Conservation (phyloP, 64 coral and sea anemone species). For the Montipora efflorescens region DNA sequence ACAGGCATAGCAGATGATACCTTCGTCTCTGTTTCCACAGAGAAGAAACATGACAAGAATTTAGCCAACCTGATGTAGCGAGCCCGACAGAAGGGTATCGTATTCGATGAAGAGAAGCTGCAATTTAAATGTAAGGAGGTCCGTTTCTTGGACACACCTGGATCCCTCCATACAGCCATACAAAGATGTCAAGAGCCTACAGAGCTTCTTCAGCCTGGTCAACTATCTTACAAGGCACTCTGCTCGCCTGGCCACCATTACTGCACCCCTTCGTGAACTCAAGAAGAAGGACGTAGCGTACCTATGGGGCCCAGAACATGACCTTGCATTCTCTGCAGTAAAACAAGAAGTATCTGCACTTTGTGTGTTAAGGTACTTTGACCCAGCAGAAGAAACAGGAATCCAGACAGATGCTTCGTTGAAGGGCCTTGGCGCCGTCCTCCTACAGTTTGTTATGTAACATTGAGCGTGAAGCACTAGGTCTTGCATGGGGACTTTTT, state of each 20-base stretch:
- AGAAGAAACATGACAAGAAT: slow-evolving; percentile 39
- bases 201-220: not conserved
- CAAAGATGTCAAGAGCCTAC: no score
- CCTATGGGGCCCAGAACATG: slow-evolving; percentile 12
- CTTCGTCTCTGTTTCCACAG: slow-evolving; percentile 24
- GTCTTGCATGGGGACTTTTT: slow-evolving; percentile 48
- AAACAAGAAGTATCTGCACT: slow-evolving; percentile 40
- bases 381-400: slow-evolving; percentile 42
- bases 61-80: slow-evolving; percentile 14
- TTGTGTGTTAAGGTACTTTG: slow-evolving; percentile 55
- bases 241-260: no score
- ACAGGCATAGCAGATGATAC: slow-evolving; percentile 68
- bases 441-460: slow-evolving; percentile 18
- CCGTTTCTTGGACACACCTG: slow-evolving; percentile 36
- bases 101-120: slow-evolving; percentile 37
- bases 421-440: no score
- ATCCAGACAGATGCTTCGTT: slow-evolving; percentile 42
- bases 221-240: slow-evolving; percentile 50
- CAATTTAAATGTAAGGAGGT: slow-evolving; percentile 36
- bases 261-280: no score
- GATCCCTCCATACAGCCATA: not conserved
- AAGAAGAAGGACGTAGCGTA: no score
- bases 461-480: slow-evolving; percentile 55
- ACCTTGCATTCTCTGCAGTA: not conserved
- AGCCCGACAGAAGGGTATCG: not conserved